phyloP scores from a whole-genome alignment of 1,140 invertebrate species.

The Zaprionus camerounensis region DNA sequence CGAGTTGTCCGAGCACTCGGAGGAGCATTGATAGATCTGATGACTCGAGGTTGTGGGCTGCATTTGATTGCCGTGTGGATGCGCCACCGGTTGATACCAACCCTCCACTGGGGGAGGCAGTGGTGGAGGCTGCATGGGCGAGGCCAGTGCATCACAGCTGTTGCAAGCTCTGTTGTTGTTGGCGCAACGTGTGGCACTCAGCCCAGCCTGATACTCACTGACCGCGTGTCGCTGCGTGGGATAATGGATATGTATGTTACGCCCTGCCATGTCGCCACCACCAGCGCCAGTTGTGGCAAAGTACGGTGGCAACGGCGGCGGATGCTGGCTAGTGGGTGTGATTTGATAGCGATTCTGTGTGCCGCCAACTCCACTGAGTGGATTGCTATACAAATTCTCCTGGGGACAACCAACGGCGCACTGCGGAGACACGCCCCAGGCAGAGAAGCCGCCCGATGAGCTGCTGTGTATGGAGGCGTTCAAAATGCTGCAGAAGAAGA shows the following conservation, averaged over 20 bases:
- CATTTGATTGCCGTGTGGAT: slow-evolving; percentile 58
- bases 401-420: slow-evolving; percentile 61
- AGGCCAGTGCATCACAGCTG: slow-evolving; percentile 80
- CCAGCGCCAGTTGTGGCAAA: slow-evolving; percentile 59
- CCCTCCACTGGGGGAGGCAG: slow-evolving; percentile 60
- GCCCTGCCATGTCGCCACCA: slow-evolving; percentile 56
- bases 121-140: slow-evolving; percentile 73
- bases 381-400: slow-evolving; percentile 83
- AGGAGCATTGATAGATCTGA: slow-evolving; percentile 84
- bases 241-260: slow-evolving; percentile 82
- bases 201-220: slow-evolving; percentile 79
- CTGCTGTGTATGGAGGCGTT: slow-evolving; percentile 83
- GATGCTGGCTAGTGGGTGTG: slow-evolving; percentile 81
- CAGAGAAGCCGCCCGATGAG: slow-evolving; percentile 82
- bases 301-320: slow-evolving; percentile 77
- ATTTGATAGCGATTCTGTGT: slow-evolving; percentile 82
- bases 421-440: slow-evolving; percentile 79
- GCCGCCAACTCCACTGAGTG: slow-evolving; percentile 68
- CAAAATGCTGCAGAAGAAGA: slow-evolving; percentile 53
- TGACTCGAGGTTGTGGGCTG: slow-evolving; percentile 68
- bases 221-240: slow-evolving; percentile 75
- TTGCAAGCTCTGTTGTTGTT: slow-evolving; percentile 78
- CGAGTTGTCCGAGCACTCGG: slow-evolving; percentile 83
- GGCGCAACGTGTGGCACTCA: slow-evolving; percentile 71
- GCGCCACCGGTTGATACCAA: slow-evolving; percentile 77